Evolutionary conservation across 2,888 invertebrate species (phyloP).

Genomic region (Pyralis farinalis): DNA sequence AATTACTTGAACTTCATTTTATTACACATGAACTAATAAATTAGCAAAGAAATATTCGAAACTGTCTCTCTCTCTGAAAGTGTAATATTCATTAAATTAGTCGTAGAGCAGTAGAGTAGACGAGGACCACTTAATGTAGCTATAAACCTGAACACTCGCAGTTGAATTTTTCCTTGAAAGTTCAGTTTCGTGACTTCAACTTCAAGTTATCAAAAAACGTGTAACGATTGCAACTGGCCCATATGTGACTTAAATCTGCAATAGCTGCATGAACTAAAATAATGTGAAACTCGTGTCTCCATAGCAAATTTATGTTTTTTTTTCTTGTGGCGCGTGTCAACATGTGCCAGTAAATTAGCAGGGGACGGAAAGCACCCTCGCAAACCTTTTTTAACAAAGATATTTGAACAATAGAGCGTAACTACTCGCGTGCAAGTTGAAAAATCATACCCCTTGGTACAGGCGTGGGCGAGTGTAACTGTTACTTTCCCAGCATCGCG

Average conservation of each 20-base stretch:
- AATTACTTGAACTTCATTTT: conserved; percentile 21
- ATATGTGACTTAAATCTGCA: conserved; percentile 22
- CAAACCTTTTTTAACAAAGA: conserved; percentile 70
- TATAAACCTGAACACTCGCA: conserved; percentile 53
- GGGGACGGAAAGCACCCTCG: conserved; percentile 70
- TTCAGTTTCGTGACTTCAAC: conserved; percentile 55
- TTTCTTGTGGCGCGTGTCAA: conserved; percentile 72
- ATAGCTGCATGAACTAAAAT: conserved; percentile 41
- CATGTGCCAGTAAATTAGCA: conserved; percentile 78
- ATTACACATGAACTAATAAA: conserved; percentile 20
- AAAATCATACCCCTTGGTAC: conserved; percentile 65
- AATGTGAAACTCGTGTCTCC: conserved; percentile 71
- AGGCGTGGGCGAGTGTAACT: conserved; percentile 25
- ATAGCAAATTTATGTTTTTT: conserved; percentile 63
- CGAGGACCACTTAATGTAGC: conserved; percentile 44
- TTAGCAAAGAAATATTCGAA: conserved; percentile 32
- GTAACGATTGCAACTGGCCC: conserved; percentile 40
- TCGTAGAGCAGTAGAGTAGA: too few relatives aligned
- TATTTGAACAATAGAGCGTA: conserved; percentile 72
- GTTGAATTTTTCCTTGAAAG: conserved; percentile 39
- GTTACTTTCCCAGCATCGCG: conserved; percentile 18
- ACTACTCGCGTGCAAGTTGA: conserved; percentile 72
- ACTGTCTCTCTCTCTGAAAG: conserved; percentile 4
- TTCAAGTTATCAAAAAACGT: conserved; percentile 50
- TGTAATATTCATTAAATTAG: too few relatives aligned